Percentiles rank a stretch among this genome's conserved stretches.
phyloP scores from a whole-genome alignment of 2,888 invertebrate species.

The Plebejus anna region DNA sequence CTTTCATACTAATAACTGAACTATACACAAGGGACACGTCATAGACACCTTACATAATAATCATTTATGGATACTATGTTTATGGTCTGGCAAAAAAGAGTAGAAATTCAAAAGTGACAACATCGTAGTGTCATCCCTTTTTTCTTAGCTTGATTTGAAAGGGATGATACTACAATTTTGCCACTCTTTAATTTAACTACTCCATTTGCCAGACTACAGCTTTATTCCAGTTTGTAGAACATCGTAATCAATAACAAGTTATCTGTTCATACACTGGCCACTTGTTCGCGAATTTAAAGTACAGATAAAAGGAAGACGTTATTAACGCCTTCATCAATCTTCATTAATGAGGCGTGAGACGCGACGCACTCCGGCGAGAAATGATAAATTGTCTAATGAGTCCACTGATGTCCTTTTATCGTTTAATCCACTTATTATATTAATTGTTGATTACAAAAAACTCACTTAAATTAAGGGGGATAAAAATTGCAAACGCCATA shows the following conservation, averaged over 20 bases:
- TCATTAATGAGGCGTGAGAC: conserved; percentile 46
- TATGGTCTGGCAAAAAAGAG: too few relatives aligned
- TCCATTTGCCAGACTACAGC: too few relatives aligned
- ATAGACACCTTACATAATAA: too few relatives aligned
- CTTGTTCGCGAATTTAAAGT: conserved; percentile 32
- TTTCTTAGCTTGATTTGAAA: too few relatives aligned
- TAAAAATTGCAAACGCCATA: not conserved
- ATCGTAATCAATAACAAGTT: not conserved
- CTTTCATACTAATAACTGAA: too few relatives aligned
- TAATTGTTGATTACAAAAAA: not conserved
- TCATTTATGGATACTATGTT: too few relatives aligned
- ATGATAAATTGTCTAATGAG: conserved; percentile 31
- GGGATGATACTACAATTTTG: too few relatives aligned
- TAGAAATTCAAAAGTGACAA: too few relatives aligned
- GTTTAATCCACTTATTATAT: conserved; percentile 13
- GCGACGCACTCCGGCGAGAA: conserved; percentile 40
- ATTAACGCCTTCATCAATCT: conserved; percentile 50
- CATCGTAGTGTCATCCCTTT: too few relatives aligned
- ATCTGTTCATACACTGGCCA: conserved; percentile 26
- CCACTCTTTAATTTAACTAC: too few relatives aligned
- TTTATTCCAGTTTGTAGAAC: not conserved
- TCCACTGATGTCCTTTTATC: conserved; percentile 22
- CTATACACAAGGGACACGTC: too few relatives aligned
- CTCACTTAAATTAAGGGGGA: not conserved
- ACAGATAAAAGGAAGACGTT: conserved; percentile 41